Evolutionary conservation across 1,140 invertebrate species (phyloP), one percentile per base, ranked within the genome.

Genomic region (Bombus turneri): DNA sequence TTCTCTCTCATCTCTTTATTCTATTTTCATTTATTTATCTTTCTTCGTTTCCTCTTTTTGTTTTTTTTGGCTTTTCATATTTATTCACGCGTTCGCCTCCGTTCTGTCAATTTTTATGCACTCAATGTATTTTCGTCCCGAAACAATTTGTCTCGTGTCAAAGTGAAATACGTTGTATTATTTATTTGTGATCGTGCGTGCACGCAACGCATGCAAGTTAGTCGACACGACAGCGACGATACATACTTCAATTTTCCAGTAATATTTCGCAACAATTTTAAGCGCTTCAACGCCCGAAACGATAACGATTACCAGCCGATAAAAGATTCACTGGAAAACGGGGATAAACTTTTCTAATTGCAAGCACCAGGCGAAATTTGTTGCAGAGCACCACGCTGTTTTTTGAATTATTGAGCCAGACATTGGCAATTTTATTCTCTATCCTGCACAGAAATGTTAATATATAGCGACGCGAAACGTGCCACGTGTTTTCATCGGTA

Each of bases 21-120:
- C 69, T 25, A 47, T 74, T 74, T 47, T 31, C n/a, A 22, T 47
- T 74, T 18, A 34, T 43, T 15, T 12, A 31, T 74, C 18, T 62
- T n/a, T 25, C 37, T 41, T 77, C 28, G 2, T 39, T n/a, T n/a
- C 8, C 12, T 59, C 28, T 15, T 28, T 28, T 22, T 37, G 22
- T 43, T 28, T 13, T 13, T 71, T 68, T n/a, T 22, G 25, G 53
- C 34, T n/a, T 68, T 84, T 84, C 8, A 79, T 72, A 79, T 59
- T 62, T 43, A 37, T 62, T 80, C 83, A 10, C 39, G 18, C 13
- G 31, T 72, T n/a, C 76, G 6, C 22, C 41, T 41, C 1, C 34
- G 22, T 25, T 34, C 43, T 78, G 64, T 78, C 82, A 78, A 83
- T 78, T 83, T 83, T 84, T 84, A 78, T 78, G 37, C 69, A 71